Percentiles rank a stretch among this genome's conserved stretches.
phyloP scores from a whole-genome alignment of 2,113 vertebrate species.

The Empidonax traillii region DNA sequence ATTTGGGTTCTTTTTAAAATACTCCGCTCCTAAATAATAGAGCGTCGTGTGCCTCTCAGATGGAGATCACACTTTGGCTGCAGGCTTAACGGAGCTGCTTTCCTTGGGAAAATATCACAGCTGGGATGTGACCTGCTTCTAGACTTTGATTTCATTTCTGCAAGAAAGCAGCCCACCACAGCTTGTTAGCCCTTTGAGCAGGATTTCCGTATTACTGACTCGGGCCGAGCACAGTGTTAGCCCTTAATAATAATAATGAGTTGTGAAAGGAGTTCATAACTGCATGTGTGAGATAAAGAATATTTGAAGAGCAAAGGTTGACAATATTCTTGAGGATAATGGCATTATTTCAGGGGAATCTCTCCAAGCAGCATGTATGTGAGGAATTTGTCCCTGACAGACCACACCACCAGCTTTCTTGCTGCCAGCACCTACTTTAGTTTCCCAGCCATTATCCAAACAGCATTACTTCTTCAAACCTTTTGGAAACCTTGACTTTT shows the following conservation, averaged over 20 bases:
- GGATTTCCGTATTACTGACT: not conserved
- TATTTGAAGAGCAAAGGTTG: conserved; percentile 27
- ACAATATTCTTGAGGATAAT: not conserved
- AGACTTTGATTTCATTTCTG: conserved; percentile 6
- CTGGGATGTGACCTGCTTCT: conserved; percentile 30
- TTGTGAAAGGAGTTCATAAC: conserved; percentile 38
- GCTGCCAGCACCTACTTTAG: not conserved
- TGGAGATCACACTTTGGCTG: not conserved
- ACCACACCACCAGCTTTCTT: not conserved
- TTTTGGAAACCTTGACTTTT: not conserved
- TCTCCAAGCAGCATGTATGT: not conserved
- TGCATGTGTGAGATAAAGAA: not conserved
- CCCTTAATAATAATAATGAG: conserved; percentile 17
- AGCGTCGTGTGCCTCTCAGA: not conserved
- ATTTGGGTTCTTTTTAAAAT: not conserved
- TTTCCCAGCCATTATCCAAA: not conserved
- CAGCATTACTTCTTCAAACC: not conserved
- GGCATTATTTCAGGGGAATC: not conserved
- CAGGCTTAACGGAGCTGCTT: not conserved
- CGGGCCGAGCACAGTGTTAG: not conserved
- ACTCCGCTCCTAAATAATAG: not conserved
- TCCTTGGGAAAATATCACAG: conserved; percentile 49
- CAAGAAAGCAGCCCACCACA: not conserved
- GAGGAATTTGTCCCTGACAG: not conserved
- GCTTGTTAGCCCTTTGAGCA: conserved; percentile 1